A percentile compares a stretch with the other conserved stretches of the same genome.
These are phyloP conservation scores for Camponotus fellah DNA, from an alignment of 2,888 invertebrate species.

Conservation along the genomic window DNA sequence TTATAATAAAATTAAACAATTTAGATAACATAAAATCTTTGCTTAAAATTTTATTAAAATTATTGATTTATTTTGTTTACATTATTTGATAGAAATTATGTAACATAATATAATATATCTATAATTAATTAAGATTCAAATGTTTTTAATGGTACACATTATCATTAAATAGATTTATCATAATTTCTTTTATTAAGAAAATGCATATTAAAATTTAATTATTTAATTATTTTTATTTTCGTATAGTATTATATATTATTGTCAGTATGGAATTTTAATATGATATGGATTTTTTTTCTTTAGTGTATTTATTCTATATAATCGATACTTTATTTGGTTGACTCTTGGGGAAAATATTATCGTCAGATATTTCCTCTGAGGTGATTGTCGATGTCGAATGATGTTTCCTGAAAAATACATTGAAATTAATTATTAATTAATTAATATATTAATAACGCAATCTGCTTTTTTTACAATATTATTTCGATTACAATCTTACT, in stretches of 20 bases:
- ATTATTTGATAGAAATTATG: background rate
- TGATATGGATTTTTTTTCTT: background rate
- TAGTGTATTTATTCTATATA: background rate
- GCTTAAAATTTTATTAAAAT: background rate
- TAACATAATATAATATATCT: background rate
- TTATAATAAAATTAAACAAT: background rate
- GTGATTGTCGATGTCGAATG: background rate
- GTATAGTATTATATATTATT: background rate
- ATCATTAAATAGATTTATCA: background rate
- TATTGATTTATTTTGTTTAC: background rate
- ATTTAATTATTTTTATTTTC: background rate
- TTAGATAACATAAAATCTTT: background rate
- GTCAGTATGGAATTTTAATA: background rate
- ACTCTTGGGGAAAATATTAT: background rate
- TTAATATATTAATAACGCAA: background rate
- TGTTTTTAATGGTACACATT: background rate
- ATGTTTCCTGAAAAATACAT: slow-evolving; percentile 43
- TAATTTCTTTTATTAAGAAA: background rate
- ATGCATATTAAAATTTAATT: background rate
- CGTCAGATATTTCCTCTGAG: slow-evolving; percentile 4
- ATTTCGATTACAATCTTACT: slow-evolving; percentile 52
- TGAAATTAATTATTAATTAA: slow-evolving; percentile 2
- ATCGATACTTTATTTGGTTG: slow-evolving; percentile 4
- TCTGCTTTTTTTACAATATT: background rate
- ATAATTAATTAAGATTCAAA: background rate